A percentile compares a stretch with the other conserved stretches of the same genome.
Conservation (phyloP, 2,888 invertebrate genomes). For the Xestobium rufovillosum region DNA sequence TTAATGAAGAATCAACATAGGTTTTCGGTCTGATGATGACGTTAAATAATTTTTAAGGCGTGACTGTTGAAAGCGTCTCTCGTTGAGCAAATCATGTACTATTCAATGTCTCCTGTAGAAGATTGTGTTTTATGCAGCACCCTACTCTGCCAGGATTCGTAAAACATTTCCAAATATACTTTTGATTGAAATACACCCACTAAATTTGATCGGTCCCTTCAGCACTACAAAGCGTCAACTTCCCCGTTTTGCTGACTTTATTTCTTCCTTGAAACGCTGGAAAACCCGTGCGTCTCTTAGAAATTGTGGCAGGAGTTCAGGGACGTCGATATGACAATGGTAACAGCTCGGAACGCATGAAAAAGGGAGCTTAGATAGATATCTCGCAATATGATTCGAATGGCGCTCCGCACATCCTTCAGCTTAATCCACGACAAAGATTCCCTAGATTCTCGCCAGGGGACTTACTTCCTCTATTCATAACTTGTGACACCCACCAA, state of each 20-base stretch:
- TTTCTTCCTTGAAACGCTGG: no score
- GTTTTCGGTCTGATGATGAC: no score
- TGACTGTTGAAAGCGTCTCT: no score
- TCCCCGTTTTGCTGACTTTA: no score
- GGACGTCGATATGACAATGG: constrained; percentile 35
- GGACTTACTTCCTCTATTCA: constrained; percentile 33
- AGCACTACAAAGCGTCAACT: no score
- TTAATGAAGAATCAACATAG: no score
- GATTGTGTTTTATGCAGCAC: constrained; percentile 34
- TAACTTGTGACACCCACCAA: constrained; percentile 29
- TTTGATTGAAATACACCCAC: constrained; percentile 38
- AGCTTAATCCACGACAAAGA: constrained; percentile 36
- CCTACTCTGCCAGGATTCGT: constrained; percentile 32
- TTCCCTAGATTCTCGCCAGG: constrained; percentile 36
- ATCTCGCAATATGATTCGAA: constrained; percentile 40
- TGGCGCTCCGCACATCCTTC: constrained; percentile 36
- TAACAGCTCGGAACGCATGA: constrained; percentile 34
- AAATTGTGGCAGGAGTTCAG: constrained; percentile 25
- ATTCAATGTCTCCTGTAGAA: constrained; percentile 28
- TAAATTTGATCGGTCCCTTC: constrained; percentile 34
- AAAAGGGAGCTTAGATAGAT: constrained; percentile 38
- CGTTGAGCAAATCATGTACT: no score
- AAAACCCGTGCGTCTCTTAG: constrained; percentile 16
- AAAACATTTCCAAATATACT: constrained; percentile 35
- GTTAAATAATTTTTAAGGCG: no score